These are phyloP conservation scores for Alosa alosa DNA, from an alignment of 2,113 vertebrate genomes.

Conservation along the genomic window DNA sequence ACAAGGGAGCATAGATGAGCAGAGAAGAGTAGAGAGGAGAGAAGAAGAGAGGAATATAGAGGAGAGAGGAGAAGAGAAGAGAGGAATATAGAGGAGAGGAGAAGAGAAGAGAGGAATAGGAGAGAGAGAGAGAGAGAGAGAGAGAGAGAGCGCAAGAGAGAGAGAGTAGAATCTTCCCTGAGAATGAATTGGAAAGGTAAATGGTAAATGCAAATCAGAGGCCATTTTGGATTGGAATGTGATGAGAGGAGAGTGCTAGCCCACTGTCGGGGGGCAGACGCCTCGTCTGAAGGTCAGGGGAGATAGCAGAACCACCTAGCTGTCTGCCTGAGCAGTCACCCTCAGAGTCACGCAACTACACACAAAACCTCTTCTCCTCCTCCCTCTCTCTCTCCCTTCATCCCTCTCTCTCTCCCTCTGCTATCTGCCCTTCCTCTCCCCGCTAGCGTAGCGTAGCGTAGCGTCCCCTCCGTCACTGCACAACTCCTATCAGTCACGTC, in stretches of 20 bases:
- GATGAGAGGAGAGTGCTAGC: no score
- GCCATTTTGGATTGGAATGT: no score
- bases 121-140: no score
- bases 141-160: no score
- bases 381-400: neutral
- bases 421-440: neutral
- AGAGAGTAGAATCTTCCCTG: no score
- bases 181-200: no score
- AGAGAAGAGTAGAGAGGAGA: neutral
- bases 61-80: neutral
- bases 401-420: neutral
- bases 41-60: neutral
- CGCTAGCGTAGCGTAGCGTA: neutral
- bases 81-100: neutral
- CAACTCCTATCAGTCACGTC: neutral
- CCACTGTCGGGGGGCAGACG: no score
- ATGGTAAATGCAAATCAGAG: no score
- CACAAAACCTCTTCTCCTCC: neutral
- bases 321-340: no score
- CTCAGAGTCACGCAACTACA: neutral
- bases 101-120: neutral
- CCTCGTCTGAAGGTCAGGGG: no score
- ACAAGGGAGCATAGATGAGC: neutral
- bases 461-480: no score
- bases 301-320: neutral